Base-by-base conservation (phyloP, 2,888 invertebrate genomes). In the Drosophila pseudotalamancana region DNA sequence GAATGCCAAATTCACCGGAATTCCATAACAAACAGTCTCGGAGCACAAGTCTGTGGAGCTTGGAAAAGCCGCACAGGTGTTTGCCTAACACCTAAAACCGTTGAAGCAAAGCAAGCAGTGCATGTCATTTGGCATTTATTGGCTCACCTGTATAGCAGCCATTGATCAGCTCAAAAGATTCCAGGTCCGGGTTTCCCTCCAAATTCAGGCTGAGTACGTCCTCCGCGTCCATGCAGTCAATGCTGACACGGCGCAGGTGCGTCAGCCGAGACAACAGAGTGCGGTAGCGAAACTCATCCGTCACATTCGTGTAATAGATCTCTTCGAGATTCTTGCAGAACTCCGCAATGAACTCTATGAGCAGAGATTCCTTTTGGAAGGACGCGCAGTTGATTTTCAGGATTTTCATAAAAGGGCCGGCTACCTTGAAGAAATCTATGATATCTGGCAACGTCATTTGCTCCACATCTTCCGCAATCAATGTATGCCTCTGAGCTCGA, bases 11-110 rank as follows among this genome's bases (percentile, higher is more conserved):
- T 6, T 87, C 87, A 0, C 50, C 54, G 1, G 85, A 84, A 16
- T 81, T 81, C 83, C 87, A 87, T 0, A 84, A 62, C 0, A 87
- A 45, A 9, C 83, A 84, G 9, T 84, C 81, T 0, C 84, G 78
- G 1, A 84, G 60, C 3, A 78, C 67, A 3, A 84, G 60, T 1
- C 45, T 49, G 0, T 57, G 57, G 0, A 84, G 74, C 11, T 84
- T 74, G 19, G 65, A 53, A 49, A 84, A 68, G 2, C 74, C 78
- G 51, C 71, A 71, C 4, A 84, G 51, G 23, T 84, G 56, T 68
- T 84, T 73, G 12, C 83, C 83, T 83, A 23, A 3, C 27, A 11
- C 1, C 21, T 25, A 6, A 8, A 34, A 11, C 6, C 6, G 12
- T 29, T 32, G 21, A 35, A 14, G 18, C 11, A 23, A 31, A 9